A percentile compares a stretch with the other conserved stretches of the same genome.
Conservation (phyloP, 2,113 vertebrate genomes). For the Ovis aries region DNA sequence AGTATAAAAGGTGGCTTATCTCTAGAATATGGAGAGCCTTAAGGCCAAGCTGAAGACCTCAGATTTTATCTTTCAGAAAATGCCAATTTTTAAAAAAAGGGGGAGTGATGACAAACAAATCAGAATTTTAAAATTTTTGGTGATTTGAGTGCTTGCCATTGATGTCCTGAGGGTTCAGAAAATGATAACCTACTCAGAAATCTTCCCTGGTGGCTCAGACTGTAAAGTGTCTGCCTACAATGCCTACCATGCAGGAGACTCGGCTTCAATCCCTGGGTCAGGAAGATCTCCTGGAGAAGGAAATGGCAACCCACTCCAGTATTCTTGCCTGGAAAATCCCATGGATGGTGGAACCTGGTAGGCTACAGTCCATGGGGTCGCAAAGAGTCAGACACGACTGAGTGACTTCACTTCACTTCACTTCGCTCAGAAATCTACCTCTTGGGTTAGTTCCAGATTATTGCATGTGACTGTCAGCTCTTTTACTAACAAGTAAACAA, state of each 20-base stretch:
- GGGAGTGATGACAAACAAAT: not conserved
- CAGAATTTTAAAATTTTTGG: not conserved
- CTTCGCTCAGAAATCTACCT: not conserved
- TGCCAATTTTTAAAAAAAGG: not conserved
- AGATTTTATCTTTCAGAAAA: conserved; percentile 14
- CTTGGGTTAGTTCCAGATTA: conserved; percentile 1
- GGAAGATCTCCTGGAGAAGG: no score
- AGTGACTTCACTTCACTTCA: no score
- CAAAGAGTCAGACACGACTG: no score
- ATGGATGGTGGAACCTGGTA: no score
- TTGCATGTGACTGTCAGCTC: not conserved
- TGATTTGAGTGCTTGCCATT: not conserved
- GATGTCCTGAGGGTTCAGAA: not conserved
- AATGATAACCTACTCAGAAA: not conserved
- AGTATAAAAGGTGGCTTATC: not conserved
- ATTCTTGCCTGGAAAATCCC: no score
- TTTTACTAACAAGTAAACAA: conserved; percentile 24
- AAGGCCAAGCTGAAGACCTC: not conserved
- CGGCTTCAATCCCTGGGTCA: no score
- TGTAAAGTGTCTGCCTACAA: no score
- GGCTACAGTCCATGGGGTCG: no score
- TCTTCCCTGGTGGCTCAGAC: not conserved
- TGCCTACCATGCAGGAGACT: no score
- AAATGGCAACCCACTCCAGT: no score
- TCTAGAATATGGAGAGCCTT: not conserved